A percentile compares a stretch with the other conserved stretches of the same genome.
These are phyloP conservation scores for Pogoniulus pusillus DNA, from an alignment of 2,797 vertebrate species.

Conservation along the genomic window DNA sequence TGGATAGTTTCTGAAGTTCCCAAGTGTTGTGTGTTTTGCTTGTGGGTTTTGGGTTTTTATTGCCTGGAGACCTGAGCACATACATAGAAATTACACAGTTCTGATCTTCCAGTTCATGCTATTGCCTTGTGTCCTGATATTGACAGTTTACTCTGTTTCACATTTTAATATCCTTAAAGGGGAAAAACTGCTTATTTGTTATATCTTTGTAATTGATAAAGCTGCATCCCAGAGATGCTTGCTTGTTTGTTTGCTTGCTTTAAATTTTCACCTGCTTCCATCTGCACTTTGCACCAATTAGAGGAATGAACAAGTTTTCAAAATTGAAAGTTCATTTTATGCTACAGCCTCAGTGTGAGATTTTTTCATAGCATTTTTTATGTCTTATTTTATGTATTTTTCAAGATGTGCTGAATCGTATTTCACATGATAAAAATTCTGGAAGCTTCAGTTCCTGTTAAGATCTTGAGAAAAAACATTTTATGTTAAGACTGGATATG, in stretches of 20 bases:
- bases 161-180: neutral
- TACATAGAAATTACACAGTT: accelerated
- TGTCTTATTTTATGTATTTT: neutral
- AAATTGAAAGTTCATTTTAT: neutral
- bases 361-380: neutral
- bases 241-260: too few relatives aligned
- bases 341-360: neutral
- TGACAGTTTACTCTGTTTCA: neutral
- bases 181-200: neutral
- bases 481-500: neutral
- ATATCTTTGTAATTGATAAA: neutral
- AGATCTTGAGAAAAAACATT: neutral
- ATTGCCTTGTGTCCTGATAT: neutral
- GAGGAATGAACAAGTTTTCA: neutral
- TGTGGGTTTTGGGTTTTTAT: too few relatives aligned
- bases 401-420: neutral
- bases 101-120: neutral
- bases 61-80: neutral
- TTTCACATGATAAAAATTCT: neutral
- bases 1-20: neutral
- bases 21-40: too few relatives aligned
- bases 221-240: too few relatives aligned
- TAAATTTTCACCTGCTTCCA: neutral
- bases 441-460: neutral
- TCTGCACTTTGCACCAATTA: neutral